Percentiles rank a stretch among this genome's conserved stretches.
Evolutionary conservation across 2,888 invertebrate species (phyloP).

Genomic region (Catocala sponsa): DNA sequence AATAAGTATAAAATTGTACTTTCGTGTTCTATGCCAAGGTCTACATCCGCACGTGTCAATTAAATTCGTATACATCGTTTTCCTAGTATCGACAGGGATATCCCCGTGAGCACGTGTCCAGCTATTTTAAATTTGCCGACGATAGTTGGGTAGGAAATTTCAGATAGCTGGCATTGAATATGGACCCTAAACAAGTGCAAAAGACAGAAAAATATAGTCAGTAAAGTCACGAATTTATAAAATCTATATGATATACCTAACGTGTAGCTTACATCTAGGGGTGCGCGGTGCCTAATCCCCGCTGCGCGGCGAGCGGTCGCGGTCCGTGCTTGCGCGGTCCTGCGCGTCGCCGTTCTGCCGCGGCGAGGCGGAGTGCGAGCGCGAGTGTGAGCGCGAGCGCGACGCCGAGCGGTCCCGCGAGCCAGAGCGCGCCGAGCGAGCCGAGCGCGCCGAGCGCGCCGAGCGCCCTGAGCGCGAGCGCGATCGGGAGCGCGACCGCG

Average conservation of each 20-base stretch:
- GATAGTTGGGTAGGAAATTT: conserved; percentile 11
- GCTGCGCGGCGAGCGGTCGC: conserved; percentile 81
- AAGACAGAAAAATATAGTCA: conserved; percentile 25
- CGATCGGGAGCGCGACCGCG: conserved; percentile 68
- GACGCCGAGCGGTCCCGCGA: conserved; percentile 70
- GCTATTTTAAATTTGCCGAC: conserved; percentile 1
- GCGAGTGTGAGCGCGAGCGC: conserved; percentile 64
- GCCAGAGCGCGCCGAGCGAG: conserved; percentile 60
- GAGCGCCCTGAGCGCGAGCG: conserved; percentile 67
- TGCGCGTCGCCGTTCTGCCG: conserved; percentile 76
- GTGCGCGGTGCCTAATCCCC: conserved; percentile 65
- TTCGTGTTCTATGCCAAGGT: conserved; percentile 17
- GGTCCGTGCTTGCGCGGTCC: conserved; percentile 71
- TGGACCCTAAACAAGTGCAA: conserved; percentile 19
- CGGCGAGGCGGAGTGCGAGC: conserved; percentile 73
- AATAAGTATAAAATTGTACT: conserved; percentile 38
- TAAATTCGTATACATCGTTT: conserved; percentile 22
- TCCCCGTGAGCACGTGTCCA: neutral
- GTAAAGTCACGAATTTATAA: conserved; percentile 59
- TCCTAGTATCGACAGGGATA: conserved; percentile 6
- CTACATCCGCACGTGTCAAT: conserved; percentile 20
- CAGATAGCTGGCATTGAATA: conserved; percentile 15
- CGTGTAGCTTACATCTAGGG: conserved; percentile 29
- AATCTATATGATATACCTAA: conserved; percentile 52
- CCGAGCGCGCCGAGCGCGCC: conserved; percentile 66